phyloP scores from a whole-genome alignment of 2,888 invertebrate species.

The Holacanthella duospinosa region DNA sequence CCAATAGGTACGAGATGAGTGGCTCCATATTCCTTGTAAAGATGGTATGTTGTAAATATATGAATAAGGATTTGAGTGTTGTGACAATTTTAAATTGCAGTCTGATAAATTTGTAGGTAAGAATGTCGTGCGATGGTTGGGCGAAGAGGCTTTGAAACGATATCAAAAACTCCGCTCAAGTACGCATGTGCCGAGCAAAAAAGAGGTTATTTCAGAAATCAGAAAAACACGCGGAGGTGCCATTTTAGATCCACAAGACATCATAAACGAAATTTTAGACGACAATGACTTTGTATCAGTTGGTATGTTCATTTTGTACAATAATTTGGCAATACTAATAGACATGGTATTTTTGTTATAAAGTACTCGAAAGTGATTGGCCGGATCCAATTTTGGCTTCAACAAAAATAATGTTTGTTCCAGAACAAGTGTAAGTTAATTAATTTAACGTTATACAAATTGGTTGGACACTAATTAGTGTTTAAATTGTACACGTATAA shows the following conservation, averaged over 20 bases:
- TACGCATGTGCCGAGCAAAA: conserved; percentile 31
- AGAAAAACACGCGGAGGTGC: conserved; percentile 51
- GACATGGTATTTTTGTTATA: not conserved
- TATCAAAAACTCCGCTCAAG: conserved; percentile 43
- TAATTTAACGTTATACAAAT: not conserved
- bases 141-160: conserved; percentile 46
- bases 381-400: conserved; percentile 44
- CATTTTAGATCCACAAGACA: conserved; percentile 49
- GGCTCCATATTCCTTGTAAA: conserved; percentile 50
- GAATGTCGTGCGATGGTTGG: conserved; percentile 46
- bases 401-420: conserved; percentile 46
- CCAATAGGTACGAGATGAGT: conserved; percentile 48
- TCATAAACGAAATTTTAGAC: conserved; percentile 48
- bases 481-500: too few species aligned
- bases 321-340: too few species aligned
- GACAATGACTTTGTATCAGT: conserved; percentile 53
- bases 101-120: conserved; percentile 38
- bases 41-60: conserved; percentile 41
- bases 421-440: conserved; percentile 45
- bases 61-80: not conserved
- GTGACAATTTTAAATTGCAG: not conserved
- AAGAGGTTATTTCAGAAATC: conserved; percentile 44
- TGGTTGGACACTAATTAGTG: too few species aligned
- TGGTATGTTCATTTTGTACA: conserved; percentile 47
- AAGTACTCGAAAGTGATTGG: conserved; percentile 45